Conservation (phyloP, 1,140 invertebrate species). For the Stegodyphus dumicola region DNA sequence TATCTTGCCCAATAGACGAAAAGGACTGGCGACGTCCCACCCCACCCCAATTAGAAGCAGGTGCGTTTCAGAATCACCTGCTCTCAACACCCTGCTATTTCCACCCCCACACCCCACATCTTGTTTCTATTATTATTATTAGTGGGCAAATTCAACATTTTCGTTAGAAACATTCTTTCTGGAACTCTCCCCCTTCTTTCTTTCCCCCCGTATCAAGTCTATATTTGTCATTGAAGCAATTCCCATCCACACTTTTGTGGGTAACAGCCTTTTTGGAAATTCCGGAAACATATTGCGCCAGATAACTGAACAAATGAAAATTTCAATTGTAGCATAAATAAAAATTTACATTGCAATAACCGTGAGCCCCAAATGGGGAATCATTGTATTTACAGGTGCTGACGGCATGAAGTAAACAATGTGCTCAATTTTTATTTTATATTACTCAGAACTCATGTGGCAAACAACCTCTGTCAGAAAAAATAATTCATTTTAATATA, state of each 20-base stretch:
- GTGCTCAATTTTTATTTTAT: slow-evolving; percentile 40
- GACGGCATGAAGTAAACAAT: slow-evolving; percentile 4
- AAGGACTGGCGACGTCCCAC: slow-evolving; percentile 16
- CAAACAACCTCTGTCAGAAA: slow-evolving; percentile 31
- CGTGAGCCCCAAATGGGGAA: slow-evolving; percentile 15
- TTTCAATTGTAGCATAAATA: slow-evolving; percentile 17
- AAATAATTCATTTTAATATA: slow-evolving; percentile 38
- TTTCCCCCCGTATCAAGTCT: slow-evolving; percentile 24
- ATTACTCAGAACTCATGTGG: slow-evolving; percentile 7
- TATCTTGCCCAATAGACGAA: slow-evolving; percentile 18
- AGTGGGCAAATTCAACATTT: slow-evolving; percentile 17
- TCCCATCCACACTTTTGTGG: slow-evolving; percentile 29
- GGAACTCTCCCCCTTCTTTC: slow-evolving; percentile 26
- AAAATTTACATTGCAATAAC: slow-evolving; percentile 18
- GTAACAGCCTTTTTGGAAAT: slow-evolving; percentile 39
- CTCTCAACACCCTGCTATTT: slow-evolving; percentile 4
- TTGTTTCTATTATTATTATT: slow-evolving; percentile 9
- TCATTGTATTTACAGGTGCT: too few relatives aligned
- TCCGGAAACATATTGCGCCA: slow-evolving; percentile 12
- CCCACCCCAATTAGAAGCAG: slow-evolving; percentile 17
- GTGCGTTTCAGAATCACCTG: slow-evolving; percentile 17
- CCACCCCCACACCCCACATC: not conserved
- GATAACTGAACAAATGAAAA: slow-evolving; percentile 19
- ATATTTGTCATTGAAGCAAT: slow-evolving; percentile 20
- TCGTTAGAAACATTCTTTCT: slow-evolving; percentile 19